phyloP scores from a whole-genome alignment of 1,140 invertebrate species.

The Hycleus cichorii region DNA sequence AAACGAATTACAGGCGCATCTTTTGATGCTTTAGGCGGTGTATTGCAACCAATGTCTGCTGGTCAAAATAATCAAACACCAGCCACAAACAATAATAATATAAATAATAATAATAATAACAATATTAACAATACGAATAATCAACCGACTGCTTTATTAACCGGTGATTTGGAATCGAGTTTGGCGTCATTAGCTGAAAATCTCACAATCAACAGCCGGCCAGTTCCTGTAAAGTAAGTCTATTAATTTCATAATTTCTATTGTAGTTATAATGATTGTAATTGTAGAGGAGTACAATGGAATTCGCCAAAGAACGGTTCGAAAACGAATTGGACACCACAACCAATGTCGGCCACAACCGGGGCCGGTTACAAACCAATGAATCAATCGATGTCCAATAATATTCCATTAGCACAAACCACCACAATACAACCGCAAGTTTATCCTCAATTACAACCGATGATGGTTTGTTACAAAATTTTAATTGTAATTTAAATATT shows the following conservation, averaged over 20 bases:
- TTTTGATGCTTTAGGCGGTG: conserved; percentile 67
- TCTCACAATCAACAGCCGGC: conserved; percentile 79
- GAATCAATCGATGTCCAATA: conserved; percentile 47
- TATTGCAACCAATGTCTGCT: conserved; percentile 52
- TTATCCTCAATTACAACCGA: conserved; percentile 26
- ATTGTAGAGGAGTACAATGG: conserved; percentile 59
- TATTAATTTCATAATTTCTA: not conserved
- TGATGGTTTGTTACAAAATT: conserved; percentile 25
- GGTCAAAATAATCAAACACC: conserved; percentile 16
- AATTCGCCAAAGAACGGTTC: conserved; percentile 78
- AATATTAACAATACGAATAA: conserved; percentile 43
- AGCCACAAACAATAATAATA: conserved; percentile 19
- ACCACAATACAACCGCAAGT: conserved; percentile 17
- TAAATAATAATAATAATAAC: conserved; percentile 24
- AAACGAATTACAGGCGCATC: conserved; percentile 38
- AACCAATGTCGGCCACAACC: conserved; percentile 78
- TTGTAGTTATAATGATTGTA: not conserved
- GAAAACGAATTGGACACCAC: conserved; percentile 69
- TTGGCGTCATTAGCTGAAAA: conserved; percentile 85
- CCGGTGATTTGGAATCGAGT: conserved; percentile 86
- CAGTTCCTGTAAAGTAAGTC: conserved; percentile 62
- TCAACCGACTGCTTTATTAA: conserved; percentile 60
- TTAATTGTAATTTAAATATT: not conserved
- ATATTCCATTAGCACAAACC: conserved; percentile 22
- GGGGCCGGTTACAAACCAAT: conserved; percentile 75